Evolutionary conservation across 2,113 vertebrate genomes (phyloP), one percentile per base, ranked within the genome.

Genomic region (Epinephelus fuscoguttatus): DNA sequence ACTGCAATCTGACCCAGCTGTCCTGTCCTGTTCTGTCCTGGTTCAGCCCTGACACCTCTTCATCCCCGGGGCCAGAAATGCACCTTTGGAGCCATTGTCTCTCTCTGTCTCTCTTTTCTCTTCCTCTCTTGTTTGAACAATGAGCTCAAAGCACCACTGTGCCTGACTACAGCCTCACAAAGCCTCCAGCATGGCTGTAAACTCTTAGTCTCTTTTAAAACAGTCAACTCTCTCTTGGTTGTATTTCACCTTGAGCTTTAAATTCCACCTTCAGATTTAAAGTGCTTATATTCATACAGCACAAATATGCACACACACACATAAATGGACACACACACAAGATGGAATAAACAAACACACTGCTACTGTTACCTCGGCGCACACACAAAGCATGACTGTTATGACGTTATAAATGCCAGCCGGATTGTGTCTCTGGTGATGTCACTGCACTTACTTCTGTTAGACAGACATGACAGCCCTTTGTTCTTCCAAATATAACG

Each of bases 401-500:
- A 85, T 50, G 23, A 70, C 2, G 37, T 52, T 69, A 57, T 82
- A 86, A 90, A 92, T 68, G 81, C 33, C 83, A 82, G n/a, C 21
- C 66, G 23, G 18, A 27, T 33, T 45, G 57, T n/a, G 70, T 69
- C 50, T 82, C 37, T 45, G 55, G 82, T 90, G 87, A 89, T 72
- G 77, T 91, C 52, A 89, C 49, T 47, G 68, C 81, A 80, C 64
- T 86, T 79, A 80, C 45, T 57, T 63, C 57, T 77, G 19, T 64
- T 52, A 25, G 49, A 56, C 18, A 10, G 6, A 66, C 23, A 84
- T 63, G 71, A 78, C 73, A 59, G 59, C 62, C 27, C 10, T 86
- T 82, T 82, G 30, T 82, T 83, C 49, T 40, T 12, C 33, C 33
- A 78, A 40, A 79, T 52, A 75, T 21, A 72, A 8, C 49, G 21